Evolutionary conservation across 2,797 vertebrate species (phyloP).

Genomic region (Urophycis tenuis): DNA sequence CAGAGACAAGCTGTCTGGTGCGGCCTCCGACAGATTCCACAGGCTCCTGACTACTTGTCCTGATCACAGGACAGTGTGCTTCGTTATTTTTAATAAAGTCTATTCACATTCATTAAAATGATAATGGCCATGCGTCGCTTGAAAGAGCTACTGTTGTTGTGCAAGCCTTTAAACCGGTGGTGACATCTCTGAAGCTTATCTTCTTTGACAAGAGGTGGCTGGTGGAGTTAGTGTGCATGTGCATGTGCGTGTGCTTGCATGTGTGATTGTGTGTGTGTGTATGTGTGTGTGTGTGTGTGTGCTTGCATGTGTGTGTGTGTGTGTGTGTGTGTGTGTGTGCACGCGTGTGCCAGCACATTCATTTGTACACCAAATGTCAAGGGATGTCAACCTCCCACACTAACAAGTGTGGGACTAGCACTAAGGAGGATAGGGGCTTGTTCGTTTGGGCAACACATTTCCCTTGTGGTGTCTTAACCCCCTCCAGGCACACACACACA

Average conservation of each 20-base stretch:
- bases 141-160: not conserved
- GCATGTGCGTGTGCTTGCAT: not conserved
- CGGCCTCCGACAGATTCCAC: not conserved
- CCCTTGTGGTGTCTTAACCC: constrained; percentile 11
- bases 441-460: constrained; percentile 34
- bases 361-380: constrained; percentile 23
- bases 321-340: constrained; percentile 13
- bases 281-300: constrained; percentile 14
- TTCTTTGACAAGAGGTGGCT: not conserved
- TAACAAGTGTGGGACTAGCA: constrained; percentile 27
- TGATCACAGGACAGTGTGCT: constrained; percentile 16
- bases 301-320: not conserved
- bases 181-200: not conserved
- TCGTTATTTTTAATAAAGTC: not conserved
- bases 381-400: constrained; percentile 33
- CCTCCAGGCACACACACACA: not conserved
- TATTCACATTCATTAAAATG: not conserved
- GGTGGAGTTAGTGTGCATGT: not conserved
- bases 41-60: not conserved
- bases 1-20: constrained; percentile 18
- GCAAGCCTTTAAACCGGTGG: not conserved
- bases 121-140: not conserved
- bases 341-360: not conserved
- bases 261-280: not conserved
- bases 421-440: constrained; percentile 37